Evolutionary conservation across 1,140 invertebrate species (phyloP), one percentile per base, ranked within the genome.

Genomic region (Diorhabda sublineata): DNA sequence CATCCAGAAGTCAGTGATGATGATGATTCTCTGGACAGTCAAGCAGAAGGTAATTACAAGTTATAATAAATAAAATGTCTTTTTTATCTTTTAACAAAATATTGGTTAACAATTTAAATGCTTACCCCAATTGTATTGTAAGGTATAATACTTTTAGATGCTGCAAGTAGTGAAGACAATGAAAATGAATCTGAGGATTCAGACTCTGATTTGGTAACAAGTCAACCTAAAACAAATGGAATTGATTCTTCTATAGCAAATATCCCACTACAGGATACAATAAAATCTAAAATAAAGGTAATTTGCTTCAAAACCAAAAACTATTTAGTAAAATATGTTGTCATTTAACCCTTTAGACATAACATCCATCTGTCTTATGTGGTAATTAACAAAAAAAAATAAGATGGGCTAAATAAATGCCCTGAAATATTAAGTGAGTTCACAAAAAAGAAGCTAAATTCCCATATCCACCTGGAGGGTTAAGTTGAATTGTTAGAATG

Each of bases 1-100:
- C 91, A 94, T 73, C 88, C 89, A 58, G 89, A 92, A 75, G 88
- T 90, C 71, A 90, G 88, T 70, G 90, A 91, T 78, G 89, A 91
- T 80, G 86, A 79, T 68, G 85, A 86, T 80, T 88, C 85, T 3
- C 80, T 85, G 5, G 84, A 87, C 62, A 86, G 86, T 75, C 84
- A 84, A 70, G 82, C 78, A 7, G 83, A 83, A 80, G 82, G 82
- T 83, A 70, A 74, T 69, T 72, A 73, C 73, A 68, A 67, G 64
- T 52, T 52, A n/a, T 52, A 26, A 26, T 26, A 26, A 26, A 0
- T 26, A 26, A 26, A 26, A 26, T 26, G 26, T 26, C 26, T 26
- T 26, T 26, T 26, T 26, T 2, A 26, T 26, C 26, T 26, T 26
- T 26, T 26, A 26, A 26, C 26, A 26, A 26, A 26, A 26, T 26